A percentile compares a stretch with the other conserved stretches of the same genome.
Conservation (phyloP, 2,888 invertebrate species). For the Epinotia demarniana region DNA sequence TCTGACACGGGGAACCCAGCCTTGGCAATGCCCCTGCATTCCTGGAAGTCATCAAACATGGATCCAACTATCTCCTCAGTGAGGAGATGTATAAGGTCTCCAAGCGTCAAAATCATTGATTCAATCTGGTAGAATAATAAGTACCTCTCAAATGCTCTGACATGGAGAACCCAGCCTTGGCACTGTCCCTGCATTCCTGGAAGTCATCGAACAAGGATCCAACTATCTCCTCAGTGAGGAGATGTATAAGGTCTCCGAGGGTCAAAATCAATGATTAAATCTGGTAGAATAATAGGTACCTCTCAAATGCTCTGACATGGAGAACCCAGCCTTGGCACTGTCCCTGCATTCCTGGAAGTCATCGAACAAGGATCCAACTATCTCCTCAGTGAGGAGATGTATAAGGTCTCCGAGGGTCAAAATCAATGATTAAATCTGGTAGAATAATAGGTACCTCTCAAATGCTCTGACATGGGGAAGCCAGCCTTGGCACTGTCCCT, state of each 20-base stretch:
- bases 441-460: slow-evolving; percentile 68
- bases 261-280: no score
- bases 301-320: slow-evolving; percentile 86
- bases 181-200: slow-evolving; percentile 58
- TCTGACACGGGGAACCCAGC: no score
- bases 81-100: no score
- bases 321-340: slow-evolving; percentile 83
- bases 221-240: slow-evolving; percentile 85
- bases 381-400: slow-evolving; percentile 88
- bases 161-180: slow-evolving; percentile 87
- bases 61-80: no score
- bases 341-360: slow-evolving; percentile 63
- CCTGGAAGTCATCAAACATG: no score
- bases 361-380: slow-evolving; percentile 69
- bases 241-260: no score
- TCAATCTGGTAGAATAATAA: no score
- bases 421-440: no score
- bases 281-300: no score
- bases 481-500: slow-evolving; percentile 67
- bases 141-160: slow-evolving; percentile 84
- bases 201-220: slow-evolving; percentile 71
- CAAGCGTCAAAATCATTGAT: no score
- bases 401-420: no score
- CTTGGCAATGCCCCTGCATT: no score
- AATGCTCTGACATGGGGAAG: slow-evolving; percentile 88